Evolutionary conservation across 2,888 invertebrate species (phyloP).

Genomic region (Halocaridina rubra): DNA sequence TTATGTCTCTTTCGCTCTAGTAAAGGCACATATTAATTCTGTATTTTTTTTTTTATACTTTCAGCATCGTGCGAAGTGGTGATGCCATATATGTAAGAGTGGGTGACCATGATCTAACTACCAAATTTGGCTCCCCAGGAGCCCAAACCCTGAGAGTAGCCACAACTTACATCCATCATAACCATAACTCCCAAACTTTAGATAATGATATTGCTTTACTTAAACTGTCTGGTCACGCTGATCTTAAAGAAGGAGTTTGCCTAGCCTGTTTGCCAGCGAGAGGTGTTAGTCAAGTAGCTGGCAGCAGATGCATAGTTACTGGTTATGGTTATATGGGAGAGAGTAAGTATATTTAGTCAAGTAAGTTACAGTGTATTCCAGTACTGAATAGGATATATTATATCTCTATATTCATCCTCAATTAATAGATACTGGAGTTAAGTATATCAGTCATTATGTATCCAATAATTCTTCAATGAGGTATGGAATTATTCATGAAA

Average conservation of each 20-base stretch:
- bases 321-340: constrained; percentile 97
- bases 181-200: constrained; percentile 93
- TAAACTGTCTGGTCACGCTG: constrained; percentile 77
- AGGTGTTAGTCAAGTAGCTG: constrained; percentile 85
- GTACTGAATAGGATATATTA: no score
- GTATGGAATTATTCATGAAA: no score
- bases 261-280: constrained; percentile 89
- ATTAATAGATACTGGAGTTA: no score
- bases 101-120: constrained; percentile 90
- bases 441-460: no score
- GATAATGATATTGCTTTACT: constrained; percentile 94
- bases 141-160: constrained; percentile 91
- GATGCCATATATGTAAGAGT: constrained; percentile 93
- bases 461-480: no score
- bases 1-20: no score
- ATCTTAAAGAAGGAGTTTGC: constrained; percentile 78
- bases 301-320: constrained; percentile 91
- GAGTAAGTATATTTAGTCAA: constrained; percentile 72
- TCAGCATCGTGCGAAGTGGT: constrained; percentile 90
- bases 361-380: not conserved
- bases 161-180: constrained; percentile 94
- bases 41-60: not conserved
- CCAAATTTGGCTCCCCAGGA: constrained; percentile 90
- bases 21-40: no score
- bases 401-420: no score